Conservation (phyloP, 2,797 vertebrate species). For the Sylvilagus floridanus region DNA sequence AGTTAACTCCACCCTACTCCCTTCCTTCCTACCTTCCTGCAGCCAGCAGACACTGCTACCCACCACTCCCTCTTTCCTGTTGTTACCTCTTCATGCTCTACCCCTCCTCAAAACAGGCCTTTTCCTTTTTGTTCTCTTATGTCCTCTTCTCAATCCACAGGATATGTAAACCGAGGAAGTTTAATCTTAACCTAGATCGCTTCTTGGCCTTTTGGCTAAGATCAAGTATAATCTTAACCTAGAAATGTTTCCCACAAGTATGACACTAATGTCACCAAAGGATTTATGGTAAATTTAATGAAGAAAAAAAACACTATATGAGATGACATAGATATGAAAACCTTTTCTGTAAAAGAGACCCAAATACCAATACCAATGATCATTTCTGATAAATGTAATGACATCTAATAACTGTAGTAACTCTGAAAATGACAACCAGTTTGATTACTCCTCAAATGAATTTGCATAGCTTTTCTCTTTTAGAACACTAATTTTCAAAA, state of each 20-base stretch:
- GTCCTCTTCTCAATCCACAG: neutral
- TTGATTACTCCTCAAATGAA: neutral
- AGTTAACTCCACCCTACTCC: neutral
- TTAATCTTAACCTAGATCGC: no score
- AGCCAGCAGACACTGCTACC: neutral
- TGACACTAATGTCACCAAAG: neutral
- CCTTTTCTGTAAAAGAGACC: neutral
- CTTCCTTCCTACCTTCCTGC: neutral
- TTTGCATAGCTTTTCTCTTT: neutral
- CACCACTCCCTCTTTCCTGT: neutral
- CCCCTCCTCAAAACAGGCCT: neutral
- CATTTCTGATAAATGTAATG: neutral
- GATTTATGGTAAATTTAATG: neutral
- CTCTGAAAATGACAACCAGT: neutral
- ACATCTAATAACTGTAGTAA: neutral
- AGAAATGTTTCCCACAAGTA: constrained; percentile 5
- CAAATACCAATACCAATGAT: neutral
- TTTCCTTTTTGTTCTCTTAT: constrained; percentile 15
- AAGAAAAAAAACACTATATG: neutral
- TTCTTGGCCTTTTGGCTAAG: no score
- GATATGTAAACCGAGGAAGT: neutral
- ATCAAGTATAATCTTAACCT: neutral
- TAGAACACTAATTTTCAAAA: neutral
- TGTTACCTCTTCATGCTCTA: neutral
- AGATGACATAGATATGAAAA: neutral